These are phyloP conservation scores for Gymnosoma rotundatum DNA, from an alignment of 2,888 invertebrate genomes.

Conservation along the genomic window DNA sequence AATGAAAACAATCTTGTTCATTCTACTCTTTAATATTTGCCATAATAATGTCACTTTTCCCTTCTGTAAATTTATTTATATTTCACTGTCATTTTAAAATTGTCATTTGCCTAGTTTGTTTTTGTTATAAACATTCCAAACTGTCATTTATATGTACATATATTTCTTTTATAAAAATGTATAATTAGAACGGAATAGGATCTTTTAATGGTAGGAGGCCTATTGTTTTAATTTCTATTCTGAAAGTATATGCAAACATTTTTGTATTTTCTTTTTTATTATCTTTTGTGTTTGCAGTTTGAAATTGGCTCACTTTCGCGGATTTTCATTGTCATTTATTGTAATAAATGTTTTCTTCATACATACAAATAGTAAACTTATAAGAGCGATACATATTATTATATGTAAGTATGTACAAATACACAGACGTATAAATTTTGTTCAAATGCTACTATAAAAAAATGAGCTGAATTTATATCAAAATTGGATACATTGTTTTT, in stretches of 20 bases:
- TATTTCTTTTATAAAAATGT: conserved; percentile 30
- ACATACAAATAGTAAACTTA: conserved; percentile 8
- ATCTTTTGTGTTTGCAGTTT: conserved; percentile 47
- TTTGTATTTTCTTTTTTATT: conserved; percentile 22
- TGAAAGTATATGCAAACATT: conserved; percentile 5
- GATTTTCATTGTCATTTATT: conserved; percentile 70
- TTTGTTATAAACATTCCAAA: conserved; percentile 26
- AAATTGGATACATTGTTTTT: conserved; percentile 38
- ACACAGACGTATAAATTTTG: not conserved
- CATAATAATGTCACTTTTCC: conserved; percentile 19
- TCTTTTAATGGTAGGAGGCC: conserved; percentile 59
- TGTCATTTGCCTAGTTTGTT: conserved; percentile 66
- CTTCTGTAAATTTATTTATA: conserved; percentile 34
- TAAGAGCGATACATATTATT: conserved; percentile 3
- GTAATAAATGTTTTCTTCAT: conserved; percentile 43
- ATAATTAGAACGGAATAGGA: conserved; percentile 57
- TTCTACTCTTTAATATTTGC: not conserved
- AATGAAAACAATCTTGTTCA: conserved; percentile 3
- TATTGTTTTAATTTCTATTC: conserved; percentile 67
- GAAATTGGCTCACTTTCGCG: conserved; percentile 70
- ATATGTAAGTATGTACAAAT: not conserved
- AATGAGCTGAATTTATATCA: conserved; percentile 49
- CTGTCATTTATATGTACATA: conserved; percentile 3
- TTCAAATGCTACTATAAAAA: not conserved
- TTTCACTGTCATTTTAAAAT: conserved; percentile 65